Evolutionary conservation across 2,113 vertebrate species (phyloP), one percentile per base, ranked within the genome.

Genomic region (Aleadryas rufinucha): DNA sequence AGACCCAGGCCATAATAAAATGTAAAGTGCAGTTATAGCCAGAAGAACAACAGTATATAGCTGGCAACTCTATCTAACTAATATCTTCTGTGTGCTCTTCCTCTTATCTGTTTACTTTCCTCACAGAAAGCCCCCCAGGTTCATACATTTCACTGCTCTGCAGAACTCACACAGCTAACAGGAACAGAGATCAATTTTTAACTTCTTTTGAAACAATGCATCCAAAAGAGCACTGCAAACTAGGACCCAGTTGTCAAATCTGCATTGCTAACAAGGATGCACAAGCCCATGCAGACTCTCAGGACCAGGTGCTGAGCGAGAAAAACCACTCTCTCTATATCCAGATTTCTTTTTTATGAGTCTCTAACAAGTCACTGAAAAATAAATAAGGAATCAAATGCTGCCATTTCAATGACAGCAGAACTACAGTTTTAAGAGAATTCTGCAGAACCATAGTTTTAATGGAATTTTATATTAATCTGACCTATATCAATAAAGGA

Each of bases 21-120:
- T 3, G 7, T 53, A 61, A 95, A 96, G 81, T 85, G 84, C 89
- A 93, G 93, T 91, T 94, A 89, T 82, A 95, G 95, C 91, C 89
- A 94, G 94, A 91, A 96, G 86, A 95, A 93, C 31, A 86, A 85
- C n/a, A 71, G 20, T 35, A 94, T 49, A 89, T 33, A 93, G 47
- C 89, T 35, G 27, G 81, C 57, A 91, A 45, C 16, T 79, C 61
- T 82, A 74, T 74, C 64, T 54, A 74, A 75, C 47, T 81, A 75
- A 74, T 47, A 56, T 52, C 37, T 90, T 91, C 42, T 2, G 0
- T 28, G 30, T 56, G 19, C 23, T n/a, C 69, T 93, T 78, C 56
- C 33, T 84, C 49, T 60, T 41, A 44, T 16, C 63, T 69, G 42
- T 77, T 84, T 80, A 53, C 47, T 84, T 84, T 64, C 26, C 30